Percentiles rank a stretch among this genome's conserved stretches.
phyloP scores from a whole-genome alignment of 2,113 vertebrate species.

The Ceyx melanurus region DNA sequence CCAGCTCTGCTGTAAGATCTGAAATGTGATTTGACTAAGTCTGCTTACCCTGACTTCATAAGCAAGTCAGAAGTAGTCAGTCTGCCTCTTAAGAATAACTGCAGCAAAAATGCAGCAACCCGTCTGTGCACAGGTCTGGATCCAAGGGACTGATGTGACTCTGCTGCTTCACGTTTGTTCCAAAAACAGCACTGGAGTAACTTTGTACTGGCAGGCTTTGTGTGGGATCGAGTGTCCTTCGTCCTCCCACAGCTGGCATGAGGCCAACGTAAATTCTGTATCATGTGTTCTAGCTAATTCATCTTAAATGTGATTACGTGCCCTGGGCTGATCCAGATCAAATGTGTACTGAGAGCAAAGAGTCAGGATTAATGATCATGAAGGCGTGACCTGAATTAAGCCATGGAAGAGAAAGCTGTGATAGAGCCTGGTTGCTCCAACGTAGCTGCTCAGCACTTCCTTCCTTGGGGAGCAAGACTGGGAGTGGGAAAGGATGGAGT shows the following conservation, averaged over 20 bases:
- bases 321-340: conserved; percentile 65
- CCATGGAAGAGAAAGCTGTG: background rate
- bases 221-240: background rate
- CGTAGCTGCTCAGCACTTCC: background rate
- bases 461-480: background rate
- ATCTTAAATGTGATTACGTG: conserved; percentile 68
- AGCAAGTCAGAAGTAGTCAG: background rate
- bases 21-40: conserved; percentile 35
- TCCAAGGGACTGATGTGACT: conserved; percentile 18
- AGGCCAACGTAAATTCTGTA: conserved; percentile 47
- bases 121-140: background rate
- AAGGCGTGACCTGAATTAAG: conserved; percentile 39
- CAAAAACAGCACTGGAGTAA: conserved; percentile 25
- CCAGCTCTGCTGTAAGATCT: background rate
- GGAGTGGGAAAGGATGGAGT: background rate
- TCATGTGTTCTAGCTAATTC: conserved; percentile 65
- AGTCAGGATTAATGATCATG: conserved; percentile 51
- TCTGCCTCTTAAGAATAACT: conserved; percentile 2
- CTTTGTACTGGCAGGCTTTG: conserved; percentile 51
- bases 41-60: background rate
- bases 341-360: conserved; percentile 49
- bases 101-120: background rate
- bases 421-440: background rate
- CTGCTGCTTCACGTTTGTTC: background rate
- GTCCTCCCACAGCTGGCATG: conserved; percentile 12